Percentiles rank a stretch among this genome's conserved stretches.
Conservation (phyloP, 1,140 invertebrate genomes). For the Maniola jurtina region DNA sequence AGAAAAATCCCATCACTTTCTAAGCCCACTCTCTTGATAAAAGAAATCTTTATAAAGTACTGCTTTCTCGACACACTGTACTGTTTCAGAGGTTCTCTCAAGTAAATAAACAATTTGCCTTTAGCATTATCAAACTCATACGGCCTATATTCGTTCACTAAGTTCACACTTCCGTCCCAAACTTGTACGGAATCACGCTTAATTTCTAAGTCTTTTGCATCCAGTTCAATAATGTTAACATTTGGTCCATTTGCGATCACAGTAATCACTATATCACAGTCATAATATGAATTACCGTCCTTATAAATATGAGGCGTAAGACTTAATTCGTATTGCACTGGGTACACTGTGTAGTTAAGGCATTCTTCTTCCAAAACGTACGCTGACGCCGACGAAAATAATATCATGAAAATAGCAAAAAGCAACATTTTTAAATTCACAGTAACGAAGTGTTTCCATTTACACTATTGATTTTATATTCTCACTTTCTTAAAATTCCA, state of each 20-base stretch:
- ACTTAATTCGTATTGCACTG: constrained; percentile 66
- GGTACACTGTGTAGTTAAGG: constrained; percentile 71
- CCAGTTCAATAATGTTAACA: constrained; percentile 60
- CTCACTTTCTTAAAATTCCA: too few species aligned
- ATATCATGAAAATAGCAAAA: constrained; percentile 35
- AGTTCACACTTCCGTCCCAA: constrained; percentile 43
- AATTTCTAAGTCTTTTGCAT: constrained; percentile 58
- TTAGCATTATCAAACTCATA: constrained; percentile 52
- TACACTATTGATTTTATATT: not conserved
- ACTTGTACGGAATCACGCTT: constrained; percentile 51
- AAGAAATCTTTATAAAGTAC: constrained; percentile 58
- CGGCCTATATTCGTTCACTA: constrained; percentile 53
- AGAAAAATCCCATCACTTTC: constrained; percentile 55
- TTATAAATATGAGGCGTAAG: constrained; percentile 54
- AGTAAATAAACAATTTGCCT: constrained; percentile 61
- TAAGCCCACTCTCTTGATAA: constrained; percentile 47
- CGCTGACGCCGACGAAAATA: constrained; percentile 38
- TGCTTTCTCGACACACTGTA: constrained; percentile 47
- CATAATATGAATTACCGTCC: constrained; percentile 53
- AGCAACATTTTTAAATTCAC: constrained; percentile 40
- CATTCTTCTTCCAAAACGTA: constrained; percentile 65
- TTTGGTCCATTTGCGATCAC: constrained; percentile 62
- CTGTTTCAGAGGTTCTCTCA: constrained; percentile 53
- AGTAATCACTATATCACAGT: constrained; percentile 59
- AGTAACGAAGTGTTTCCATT: constrained; percentile 1